Evolutionary conservation across 2,888 invertebrate genomes (phyloP), one percentile per base, ranked within the genome.

Genomic region (Mechanitis messenoides): DNA sequence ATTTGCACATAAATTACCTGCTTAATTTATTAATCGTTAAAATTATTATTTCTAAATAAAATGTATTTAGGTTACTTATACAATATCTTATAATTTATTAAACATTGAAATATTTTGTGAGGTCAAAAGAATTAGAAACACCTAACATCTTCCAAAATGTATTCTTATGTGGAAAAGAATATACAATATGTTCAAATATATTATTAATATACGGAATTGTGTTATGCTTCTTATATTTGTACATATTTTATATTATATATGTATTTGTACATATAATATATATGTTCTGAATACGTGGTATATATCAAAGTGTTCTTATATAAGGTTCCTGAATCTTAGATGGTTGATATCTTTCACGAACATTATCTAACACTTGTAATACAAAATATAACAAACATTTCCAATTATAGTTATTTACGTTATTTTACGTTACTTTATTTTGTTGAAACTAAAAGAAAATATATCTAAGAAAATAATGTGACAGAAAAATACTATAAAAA

Each of bases 271-370:
- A 35, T 35, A 35, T 5, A 1, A 6, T 50, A 50, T 3, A 28
- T 50, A 5, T 12, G 3, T 47, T 47, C 47, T 47, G 4, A 47
- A 47, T n/a, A 47, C 28, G 6, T 7, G 7, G 47, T 47, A 35
- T 6, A 58, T 47, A 47, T 33, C 47, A 65, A 56, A 46, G 54
- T 59, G 42, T 20, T 45, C 60, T 55, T 53, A 61, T 45, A 47
- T 68, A 64, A 65, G 60, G 65, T 62, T 28, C 54, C 42, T 56
- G 58, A 58, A 45, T 47, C 61, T 61, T 65, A 67, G 63, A 66
- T 62, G 35, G 53, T 71, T 71, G 66, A 69, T 67, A 66, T 71
- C 72, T 71, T 69, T 71, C 58, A 66, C 64, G 68, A 55, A 59
- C 20, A 61, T 61, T 65, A 60, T 60, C 55, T 62, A 62, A 59